phyloP scores from a whole-genome alignment of 2,888 invertebrate species.

The Gordius sp. region DNA sequence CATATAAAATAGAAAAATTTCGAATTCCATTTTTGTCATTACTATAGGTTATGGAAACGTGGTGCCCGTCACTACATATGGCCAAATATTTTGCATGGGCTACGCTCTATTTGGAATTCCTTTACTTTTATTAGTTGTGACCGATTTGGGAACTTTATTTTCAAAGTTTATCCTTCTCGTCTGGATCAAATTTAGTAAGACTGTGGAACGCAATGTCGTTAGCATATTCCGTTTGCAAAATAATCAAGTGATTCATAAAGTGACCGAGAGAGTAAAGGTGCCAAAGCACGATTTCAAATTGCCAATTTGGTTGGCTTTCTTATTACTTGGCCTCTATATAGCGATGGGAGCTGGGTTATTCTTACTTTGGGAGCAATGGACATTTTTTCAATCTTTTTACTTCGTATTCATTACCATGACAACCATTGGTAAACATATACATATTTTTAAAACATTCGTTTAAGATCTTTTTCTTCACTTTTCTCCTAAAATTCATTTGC shows the following conservation, averaged over 20 bases:
- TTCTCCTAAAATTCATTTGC: no score
- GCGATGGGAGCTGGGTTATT: neutral
- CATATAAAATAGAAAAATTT: no score
- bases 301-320: neutral
- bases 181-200: neutral
- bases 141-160: constrained; percentile 15
- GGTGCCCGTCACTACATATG: neutral
- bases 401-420: constrained; percentile 1
- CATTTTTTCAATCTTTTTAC: constrained; percentile 1
- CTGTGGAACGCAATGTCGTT: neutral
- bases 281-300: neutral
- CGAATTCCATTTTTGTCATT: no score
- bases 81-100: constrained; percentile 14
- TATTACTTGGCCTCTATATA: neutral
- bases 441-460: no score
- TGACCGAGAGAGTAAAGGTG: neutral
- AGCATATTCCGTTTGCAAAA: neutral
- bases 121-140: constrained; percentile 9
- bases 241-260: neutral
- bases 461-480: no score
- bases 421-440: no score
- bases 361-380: neutral
- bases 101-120: constrained; percentile 17
- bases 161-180: neutral
- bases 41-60: constrained; percentile 17